Percentiles rank a stretch among this genome's conserved stretches.
These are phyloP conservation scores for Trissolcus brochymenae DNA, from an alignment of 2,888 invertebrate species.

Conservation along the genomic window DNA sequence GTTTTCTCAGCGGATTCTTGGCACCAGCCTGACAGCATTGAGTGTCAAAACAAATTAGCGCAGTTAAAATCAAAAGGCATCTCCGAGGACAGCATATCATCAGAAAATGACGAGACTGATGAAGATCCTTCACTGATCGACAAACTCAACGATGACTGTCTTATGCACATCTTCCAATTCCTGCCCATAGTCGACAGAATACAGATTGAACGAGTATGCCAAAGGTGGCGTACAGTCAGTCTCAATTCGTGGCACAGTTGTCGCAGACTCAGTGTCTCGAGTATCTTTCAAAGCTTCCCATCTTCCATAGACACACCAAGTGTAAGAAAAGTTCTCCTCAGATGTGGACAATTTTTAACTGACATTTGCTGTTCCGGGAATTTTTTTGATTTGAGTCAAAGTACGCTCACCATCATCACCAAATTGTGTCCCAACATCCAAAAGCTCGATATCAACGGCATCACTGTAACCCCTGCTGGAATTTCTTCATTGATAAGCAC, in stretches of 20 bases:
- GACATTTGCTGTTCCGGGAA: conserved; percentile 78
- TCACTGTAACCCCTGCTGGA: conserved; percentile 79
- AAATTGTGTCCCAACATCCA: conserved; percentile 80
- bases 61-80: conserved; percentile 58
- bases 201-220: conserved; percentile 80
- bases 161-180: conserved; percentile 78
- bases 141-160: conserved; percentile 79
- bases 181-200: conserved; percentile 79
- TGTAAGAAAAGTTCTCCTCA: conserved; percentile 78
- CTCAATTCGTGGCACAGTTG: conserved; percentile 78
- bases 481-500: conserved; percentile 76
- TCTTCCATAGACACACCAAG: conserved; percentile 59
- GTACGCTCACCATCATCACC: conserved; percentile 79
- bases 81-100: conserved; percentile 51
- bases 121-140: conserved; percentile 70
- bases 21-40: conserved; percentile 79
- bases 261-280: conserved; percentile 66
- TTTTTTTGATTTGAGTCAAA: conserved; percentile 77
- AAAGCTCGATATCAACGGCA: conserved; percentile 77
- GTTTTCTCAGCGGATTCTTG: conserved; percentile 81
- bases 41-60: conserved; percentile 63
- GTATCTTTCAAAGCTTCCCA: neutral
- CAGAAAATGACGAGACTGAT: conserved; percentile 30
- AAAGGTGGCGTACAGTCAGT: conserved; percentile 78
- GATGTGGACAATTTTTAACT: conserved; percentile 77